Evolutionary conservation across 2,113 vertebrate species (phyloP).

Genomic region (Thinocorus orbignyianus): DNA sequence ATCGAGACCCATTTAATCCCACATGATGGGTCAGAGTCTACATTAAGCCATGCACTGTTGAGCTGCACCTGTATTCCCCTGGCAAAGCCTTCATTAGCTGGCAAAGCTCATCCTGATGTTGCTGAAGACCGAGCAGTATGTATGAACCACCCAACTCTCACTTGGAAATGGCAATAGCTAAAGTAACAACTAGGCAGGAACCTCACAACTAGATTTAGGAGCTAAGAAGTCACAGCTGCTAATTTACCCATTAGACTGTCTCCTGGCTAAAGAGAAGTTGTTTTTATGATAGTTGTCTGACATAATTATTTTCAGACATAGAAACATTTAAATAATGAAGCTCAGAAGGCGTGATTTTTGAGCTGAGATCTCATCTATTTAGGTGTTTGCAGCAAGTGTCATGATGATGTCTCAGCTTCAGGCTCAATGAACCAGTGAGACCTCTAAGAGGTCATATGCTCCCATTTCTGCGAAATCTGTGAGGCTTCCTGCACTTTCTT

Average conservation of each 20-base stretch:
- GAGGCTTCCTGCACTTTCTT: background rate
- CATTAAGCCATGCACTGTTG: background rate
- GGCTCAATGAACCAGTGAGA: background rate
- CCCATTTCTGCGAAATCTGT: background rate
- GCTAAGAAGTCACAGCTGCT: background rate
- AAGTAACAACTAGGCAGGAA: background rate
- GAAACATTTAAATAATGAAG: constrained; percentile 39
- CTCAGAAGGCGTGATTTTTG: background rate
- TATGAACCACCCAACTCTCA: background rate
- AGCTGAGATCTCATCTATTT: background rate
- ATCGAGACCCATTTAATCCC: constrained; percentile 43
- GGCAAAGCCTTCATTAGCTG: constrained; percentile 10
- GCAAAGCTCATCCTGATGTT: background rate
- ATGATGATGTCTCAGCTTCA: background rate
- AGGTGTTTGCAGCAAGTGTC: background rate
- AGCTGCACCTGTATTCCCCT: constrained; percentile 36
- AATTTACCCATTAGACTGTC: background rate
- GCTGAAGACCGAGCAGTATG: fast-evolving
- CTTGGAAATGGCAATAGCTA: background rate
- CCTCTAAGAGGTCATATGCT: background rate
- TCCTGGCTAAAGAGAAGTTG: background rate
- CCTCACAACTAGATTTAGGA: background rate
- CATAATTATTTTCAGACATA: constrained; percentile 4
- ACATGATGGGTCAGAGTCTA: constrained; percentile 12
- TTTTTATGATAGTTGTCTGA: background rate